These are phyloP conservation scores for Parasteatoda tepidariorum DNA, from an alignment of 1,140 invertebrate genomes.

Conservation along the genomic window DNA sequence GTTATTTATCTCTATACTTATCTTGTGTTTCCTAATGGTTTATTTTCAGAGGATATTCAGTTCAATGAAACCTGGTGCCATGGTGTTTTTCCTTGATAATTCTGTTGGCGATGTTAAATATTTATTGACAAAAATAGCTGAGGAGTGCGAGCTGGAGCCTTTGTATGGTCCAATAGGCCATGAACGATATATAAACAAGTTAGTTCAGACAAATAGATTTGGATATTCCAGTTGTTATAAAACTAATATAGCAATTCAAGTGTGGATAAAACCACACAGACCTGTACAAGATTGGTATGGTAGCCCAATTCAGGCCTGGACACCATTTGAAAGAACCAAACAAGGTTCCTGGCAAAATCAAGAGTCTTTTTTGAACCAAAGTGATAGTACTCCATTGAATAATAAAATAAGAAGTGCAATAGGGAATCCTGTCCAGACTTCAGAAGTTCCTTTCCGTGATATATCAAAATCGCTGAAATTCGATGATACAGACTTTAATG, in stretches of 20 bases:
- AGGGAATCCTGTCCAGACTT: too few relatives aligned
- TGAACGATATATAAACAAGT: neutral
- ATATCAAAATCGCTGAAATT: too few relatives aligned
- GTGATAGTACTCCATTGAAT: too few relatives aligned
- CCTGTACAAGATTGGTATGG: neutral
- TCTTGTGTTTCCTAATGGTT: too few relatives aligned
- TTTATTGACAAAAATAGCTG: neutral
- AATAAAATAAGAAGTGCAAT: too few relatives aligned
- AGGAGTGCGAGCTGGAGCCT: neutral
- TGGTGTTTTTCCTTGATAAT: conserved; percentile 12
- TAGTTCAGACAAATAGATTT: neutral
- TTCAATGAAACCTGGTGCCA: neutral
- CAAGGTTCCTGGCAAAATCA: too few relatives aligned
- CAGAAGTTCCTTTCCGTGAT: too few relatives aligned
- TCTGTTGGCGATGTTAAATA: neutral
- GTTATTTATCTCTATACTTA: too few relatives aligned
- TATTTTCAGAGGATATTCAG: conserved; percentile 1
- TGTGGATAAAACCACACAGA: neutral
- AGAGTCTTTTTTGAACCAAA: too few relatives aligned
- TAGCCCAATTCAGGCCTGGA: too few relatives aligned
- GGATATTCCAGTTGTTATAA: neutral
- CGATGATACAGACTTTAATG: too few relatives aligned
- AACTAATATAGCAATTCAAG: conserved; percentile 1
- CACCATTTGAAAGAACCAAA: too few relatives aligned
- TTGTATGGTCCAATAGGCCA: conserved; percentile 2